These are phyloP conservation scores for Troglohyphantes excavatus DNA, from an alignment of 2,888 invertebrate species.

Conservation along the genomic window DNA sequence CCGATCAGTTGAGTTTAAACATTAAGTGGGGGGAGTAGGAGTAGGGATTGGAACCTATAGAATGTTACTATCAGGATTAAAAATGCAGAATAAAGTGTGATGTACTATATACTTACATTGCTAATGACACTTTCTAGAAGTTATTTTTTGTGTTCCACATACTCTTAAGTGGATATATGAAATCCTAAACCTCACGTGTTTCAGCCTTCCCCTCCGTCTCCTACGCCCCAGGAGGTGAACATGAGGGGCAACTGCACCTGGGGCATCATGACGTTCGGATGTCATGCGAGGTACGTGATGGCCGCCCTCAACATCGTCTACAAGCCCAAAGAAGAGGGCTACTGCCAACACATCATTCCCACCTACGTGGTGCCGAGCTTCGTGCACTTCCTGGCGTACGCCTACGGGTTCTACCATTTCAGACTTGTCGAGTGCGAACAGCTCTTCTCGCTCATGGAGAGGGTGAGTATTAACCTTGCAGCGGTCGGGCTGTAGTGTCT, in stretches of 20 bases:
- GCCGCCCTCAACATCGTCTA: neutral
- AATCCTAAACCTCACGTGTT: neutral
- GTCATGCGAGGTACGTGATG: slow-evolving; percentile 51
- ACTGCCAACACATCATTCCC: slow-evolving; percentile 82
- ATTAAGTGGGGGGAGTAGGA: too few species aligned
- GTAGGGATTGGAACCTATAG: too few species aligned
- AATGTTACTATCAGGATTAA: too few species aligned
- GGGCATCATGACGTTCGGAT: slow-evolving; percentile 56
- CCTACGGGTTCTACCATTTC: slow-evolving; percentile 82
- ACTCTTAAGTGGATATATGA: too few species aligned
- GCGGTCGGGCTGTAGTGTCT: too few species aligned
- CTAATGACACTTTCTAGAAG: too few species aligned
- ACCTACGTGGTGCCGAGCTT: slow-evolving; percentile 83
- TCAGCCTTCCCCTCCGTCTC: slow-evolving; percentile 50
- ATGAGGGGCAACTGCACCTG: slow-evolving; percentile 63
- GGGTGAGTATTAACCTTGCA: slow-evolving; percentile 82
- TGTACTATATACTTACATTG: too few species aligned
- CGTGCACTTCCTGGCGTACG: slow-evolving; percentile 82
- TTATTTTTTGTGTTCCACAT: too few species aligned
- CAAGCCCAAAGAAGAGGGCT: neutral
- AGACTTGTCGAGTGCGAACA: slow-evolving; percentile 83
- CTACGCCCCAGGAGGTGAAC: slow-evolving; percentile 42
- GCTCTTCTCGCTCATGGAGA: slow-evolving; percentile 83
- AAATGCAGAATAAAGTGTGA: too few species aligned
- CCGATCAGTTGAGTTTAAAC: too few species aligned